Conservation (phyloP, 92 coral and sea anemone genomes). For the Porites lobata region DNA sequence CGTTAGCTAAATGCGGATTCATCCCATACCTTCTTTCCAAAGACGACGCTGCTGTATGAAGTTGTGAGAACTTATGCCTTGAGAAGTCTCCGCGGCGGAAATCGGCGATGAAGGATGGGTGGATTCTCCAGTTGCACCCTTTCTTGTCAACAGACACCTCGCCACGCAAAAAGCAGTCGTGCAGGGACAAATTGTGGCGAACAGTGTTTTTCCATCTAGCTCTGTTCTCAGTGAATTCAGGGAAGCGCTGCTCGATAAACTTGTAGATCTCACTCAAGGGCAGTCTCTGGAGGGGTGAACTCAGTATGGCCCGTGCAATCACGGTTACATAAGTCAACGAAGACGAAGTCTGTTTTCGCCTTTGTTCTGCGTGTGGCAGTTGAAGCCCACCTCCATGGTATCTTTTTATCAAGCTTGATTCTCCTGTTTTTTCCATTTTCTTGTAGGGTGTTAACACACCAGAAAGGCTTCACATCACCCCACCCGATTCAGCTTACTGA, state of each 20-base stretch:
- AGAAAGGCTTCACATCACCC: not conserved
- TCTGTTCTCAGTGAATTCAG: constrained; percentile 27
- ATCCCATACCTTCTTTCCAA: not conserved
- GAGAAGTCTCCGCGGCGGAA: constrained; percentile 24
- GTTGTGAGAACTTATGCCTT: not conserved
- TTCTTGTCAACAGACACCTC: not conserved
- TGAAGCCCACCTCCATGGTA: not conserved
- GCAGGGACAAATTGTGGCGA: constrained; percentile 22
- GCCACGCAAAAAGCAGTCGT: constrained; percentile 14
- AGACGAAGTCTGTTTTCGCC: not conserved
- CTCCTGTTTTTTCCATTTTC: not conserved
- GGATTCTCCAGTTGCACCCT: constrained; percentile 16
- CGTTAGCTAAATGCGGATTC: not conserved
- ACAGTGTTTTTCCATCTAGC: constrained; percentile 40
- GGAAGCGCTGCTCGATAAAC: constrained; percentile 10
- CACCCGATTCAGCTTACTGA: not conserved
- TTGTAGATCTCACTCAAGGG: constrained; percentile 16
- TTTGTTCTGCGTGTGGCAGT: not conserved
- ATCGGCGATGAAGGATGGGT: not conserved
- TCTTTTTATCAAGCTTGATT: not conserved
- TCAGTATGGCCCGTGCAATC: not conserved
- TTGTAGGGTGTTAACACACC: not conserved
- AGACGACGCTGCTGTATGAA: not conserved
- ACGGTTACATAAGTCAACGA: not conserved
- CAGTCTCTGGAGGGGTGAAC: constrained; percentile 5